phyloP scores from a whole-genome alignment of 2,888 invertebrate genomes.

The Philhelius pedissequus region DNA sequence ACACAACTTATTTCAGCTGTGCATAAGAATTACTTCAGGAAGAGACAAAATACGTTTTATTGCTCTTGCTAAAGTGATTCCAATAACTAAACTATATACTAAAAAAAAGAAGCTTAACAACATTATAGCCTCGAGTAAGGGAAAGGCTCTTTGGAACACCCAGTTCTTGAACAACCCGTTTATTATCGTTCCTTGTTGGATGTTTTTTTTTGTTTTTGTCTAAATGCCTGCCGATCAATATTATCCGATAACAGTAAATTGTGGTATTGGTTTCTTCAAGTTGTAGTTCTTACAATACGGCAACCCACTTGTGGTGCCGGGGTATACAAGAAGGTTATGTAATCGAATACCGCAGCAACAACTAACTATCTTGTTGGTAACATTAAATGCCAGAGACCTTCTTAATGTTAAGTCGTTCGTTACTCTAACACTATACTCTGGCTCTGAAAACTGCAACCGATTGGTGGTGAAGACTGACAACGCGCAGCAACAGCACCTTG shows the following conservation, averaged over 20 bases:
- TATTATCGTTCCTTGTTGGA: constrained; percentile 36
- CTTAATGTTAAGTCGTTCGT: constrained; percentile 48
- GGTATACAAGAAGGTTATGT: constrained; percentile 39
- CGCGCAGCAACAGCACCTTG: constrained; percentile 4
- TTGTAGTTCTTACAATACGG: constrained; percentile 19
- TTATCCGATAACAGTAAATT: constrained; percentile 66
- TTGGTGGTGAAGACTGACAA: not conserved
- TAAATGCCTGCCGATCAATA: constrained; percentile 57
- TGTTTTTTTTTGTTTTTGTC: not conserved
- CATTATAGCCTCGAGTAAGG: constrained; percentile 35
- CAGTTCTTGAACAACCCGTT: constrained; percentile 65
- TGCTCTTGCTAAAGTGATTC: constrained; percentile 40
- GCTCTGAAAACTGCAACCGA: not conserved
- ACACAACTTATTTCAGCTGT: not conserved
- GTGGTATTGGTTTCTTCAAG: constrained; percentile 46
- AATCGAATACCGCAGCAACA: constrained; percentile 54
- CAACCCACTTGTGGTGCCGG: constrained; percentile 23
- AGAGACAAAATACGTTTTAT: constrained; percentile 55
- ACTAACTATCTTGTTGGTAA: constrained; percentile 42
- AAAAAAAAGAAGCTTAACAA: not conserved
- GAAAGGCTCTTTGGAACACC: constrained; percentile 62
- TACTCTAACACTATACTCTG: constrained; percentile 5
- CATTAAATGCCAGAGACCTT: constrained; percentile 62
- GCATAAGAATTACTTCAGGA: constrained; percentile 23
- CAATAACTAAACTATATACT: constrained; percentile 2